Percentiles rank a stretch among this genome's conserved stretches.
phyloP scores from a whole-genome alignment of 2,888 invertebrate genomes.

The Drosophila pseudotalamancana region DNA sequence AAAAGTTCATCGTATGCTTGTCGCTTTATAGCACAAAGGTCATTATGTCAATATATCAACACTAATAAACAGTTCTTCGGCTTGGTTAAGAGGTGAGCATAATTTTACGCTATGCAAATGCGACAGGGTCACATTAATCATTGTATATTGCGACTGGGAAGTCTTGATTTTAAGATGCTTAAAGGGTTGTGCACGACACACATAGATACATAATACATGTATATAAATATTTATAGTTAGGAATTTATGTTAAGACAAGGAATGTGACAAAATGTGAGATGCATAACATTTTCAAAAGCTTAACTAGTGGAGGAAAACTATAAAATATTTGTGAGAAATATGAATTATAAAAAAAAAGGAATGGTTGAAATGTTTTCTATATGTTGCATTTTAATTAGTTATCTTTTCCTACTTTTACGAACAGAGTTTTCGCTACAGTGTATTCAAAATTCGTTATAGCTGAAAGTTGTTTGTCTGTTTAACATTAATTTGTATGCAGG shows the following conservation, averaged over 20 bases:
- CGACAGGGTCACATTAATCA: slow-evolving; percentile 51
- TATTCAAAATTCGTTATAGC: not conserved
- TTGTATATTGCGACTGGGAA: not conserved
- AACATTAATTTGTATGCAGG: slow-evolving; percentile 50
- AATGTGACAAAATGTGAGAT: slow-evolving; percentile 12
- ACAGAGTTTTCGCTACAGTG: not conserved
- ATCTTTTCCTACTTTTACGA: not conserved
- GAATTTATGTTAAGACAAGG: slow-evolving; percentile 2
- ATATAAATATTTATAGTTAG: not conserved
- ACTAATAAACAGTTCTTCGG: slow-evolving; percentile 24
- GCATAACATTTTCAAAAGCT: not conserved
- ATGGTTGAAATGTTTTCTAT: not conserved
- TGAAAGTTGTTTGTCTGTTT: not conserved
- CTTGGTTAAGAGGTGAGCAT: slow-evolving; percentile 27
- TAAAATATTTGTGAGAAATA: not conserved
- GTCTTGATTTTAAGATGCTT: slow-evolving; percentile 2
- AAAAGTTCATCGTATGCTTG: slow-evolving; percentile 20
- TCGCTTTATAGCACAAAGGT: slow-evolving; percentile 68
- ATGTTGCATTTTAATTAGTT: no score
- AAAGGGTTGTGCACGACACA: not conserved
- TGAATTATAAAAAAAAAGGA: not conserved
- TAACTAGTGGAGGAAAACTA: not conserved
- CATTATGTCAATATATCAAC: slow-evolving; percentile 70
- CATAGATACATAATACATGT: no score
- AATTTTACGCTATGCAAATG: slow-evolving; percentile 29